These are phyloP conservation scores for Eumeta japonica DNA, from an alignment of 1,140 invertebrate species.

Conservation along the genomic window DNA sequence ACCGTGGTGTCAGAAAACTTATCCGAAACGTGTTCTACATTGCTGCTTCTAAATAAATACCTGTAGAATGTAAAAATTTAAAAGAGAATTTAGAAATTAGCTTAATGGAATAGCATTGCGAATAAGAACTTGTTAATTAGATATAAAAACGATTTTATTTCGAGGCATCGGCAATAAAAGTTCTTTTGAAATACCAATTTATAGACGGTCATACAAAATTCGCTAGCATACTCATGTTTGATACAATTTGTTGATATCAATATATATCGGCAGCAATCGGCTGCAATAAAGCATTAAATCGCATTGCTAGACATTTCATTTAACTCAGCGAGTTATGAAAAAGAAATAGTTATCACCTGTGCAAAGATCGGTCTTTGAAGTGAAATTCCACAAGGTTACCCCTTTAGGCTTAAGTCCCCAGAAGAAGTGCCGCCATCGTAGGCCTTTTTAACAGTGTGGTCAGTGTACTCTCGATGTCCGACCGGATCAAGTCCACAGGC, in stretches of 20 bases:
- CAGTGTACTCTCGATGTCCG: slow-evolving; percentile 83
- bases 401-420: slow-evolving; percentile 87
- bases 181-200: no score
- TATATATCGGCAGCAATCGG: no score
- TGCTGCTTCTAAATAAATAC: slow-evolving; percentile 87
- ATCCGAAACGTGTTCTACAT: slow-evolving; percentile 88
- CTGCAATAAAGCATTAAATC: no score
- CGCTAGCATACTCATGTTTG: no score
- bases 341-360: slow-evolving; percentile 68
- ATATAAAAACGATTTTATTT: no score
- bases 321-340: slow-evolving; percentile 5
- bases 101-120: neutral
- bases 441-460: slow-evolving; percentile 77
- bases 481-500: slow-evolving; percentile 71
- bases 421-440: slow-evolving; percentile 90
- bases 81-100: neutral
- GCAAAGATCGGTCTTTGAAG: slow-evolving; percentile 71
- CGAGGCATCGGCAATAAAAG: no score
- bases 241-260: no score
- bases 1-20: slow-evolving; percentile 87
- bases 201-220: no score
- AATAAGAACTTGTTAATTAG: neutral
- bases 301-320: slow-evolving; percentile 5
- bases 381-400: slow-evolving; percentile 82
- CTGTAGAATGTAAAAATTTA: slow-evolving; percentile 55